These are phyloP conservation scores for Daktulosphaira vitifoliae DNA, from an alignment of 1,140 invertebrate genomes.

Conservation along the genomic window DNA sequence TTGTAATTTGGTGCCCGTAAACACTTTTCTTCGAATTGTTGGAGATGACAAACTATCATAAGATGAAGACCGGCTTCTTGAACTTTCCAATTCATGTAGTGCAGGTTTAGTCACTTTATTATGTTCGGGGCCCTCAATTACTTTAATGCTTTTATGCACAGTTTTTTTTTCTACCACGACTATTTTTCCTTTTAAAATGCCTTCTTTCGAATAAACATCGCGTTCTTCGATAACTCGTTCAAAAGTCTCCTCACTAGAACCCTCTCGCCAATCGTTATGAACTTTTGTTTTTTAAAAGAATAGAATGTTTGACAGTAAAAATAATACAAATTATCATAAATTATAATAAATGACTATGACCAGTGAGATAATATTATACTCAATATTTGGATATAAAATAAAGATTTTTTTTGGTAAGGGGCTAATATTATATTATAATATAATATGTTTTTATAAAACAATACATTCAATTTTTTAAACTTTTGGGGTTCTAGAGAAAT, in stretches of 20 bases:
- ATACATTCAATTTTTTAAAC: no score
- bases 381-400: no score
- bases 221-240: constrained; percentile 55
- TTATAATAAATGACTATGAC: no score
- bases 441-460: no score
- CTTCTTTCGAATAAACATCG: constrained; percentile 45
- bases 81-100: constrained; percentile 38
- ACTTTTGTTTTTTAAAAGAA: background rate
- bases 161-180: constrained; percentile 60
- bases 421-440: no score
- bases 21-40: constrained; percentile 44
- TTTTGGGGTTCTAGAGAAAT: no score
- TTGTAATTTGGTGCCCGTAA: constrained; percentile 62
- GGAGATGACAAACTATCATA: constrained; percentile 50
- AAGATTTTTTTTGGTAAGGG: no score
- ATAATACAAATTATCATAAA: no score
- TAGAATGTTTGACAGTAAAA: no score
- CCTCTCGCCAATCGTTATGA: constrained; percentile 28
- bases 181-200: constrained; percentile 45
- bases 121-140: background rate
- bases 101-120: background rate
- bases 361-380: no score
- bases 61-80: constrained; percentile 44
- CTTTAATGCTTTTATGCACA: constrained; percentile 45
- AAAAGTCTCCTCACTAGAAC: constrained; percentile 50